Percentiles rank a stretch among this genome's conserved stretches.
phyloP scores from a whole-genome alignment of 2,797 vertebrate genomes.

The Xenopus petersii region DNA sequence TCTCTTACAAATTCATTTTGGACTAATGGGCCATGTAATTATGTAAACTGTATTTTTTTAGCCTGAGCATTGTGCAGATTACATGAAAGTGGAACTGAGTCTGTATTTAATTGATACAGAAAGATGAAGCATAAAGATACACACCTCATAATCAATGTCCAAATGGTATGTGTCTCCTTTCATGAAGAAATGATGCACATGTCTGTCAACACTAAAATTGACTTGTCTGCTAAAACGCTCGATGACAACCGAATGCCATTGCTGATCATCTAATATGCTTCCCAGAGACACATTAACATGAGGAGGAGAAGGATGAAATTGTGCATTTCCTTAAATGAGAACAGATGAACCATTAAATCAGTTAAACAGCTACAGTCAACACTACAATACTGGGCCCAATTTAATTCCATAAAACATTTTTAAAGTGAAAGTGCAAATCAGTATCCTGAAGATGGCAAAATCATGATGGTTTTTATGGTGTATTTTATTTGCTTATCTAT shows the following conservation, averaged over 20 bases:
- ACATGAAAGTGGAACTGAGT: neutral
- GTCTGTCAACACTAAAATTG: constrained; percentile 89
- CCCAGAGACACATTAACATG: constrained; percentile 72
- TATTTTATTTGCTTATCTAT: too few relatives aligned
- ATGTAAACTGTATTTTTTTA: neutral
- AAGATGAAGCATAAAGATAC: constrained; percentile 55
- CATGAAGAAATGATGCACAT: constrained; percentile 71
- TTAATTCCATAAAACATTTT: constrained; percentile 13
- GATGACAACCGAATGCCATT: constrained; percentile 84
- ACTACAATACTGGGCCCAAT: constrained; percentile 23
- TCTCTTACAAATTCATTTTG: neutral
- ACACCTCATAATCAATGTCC: constrained; percentile 83
- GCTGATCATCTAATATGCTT: constrained; percentile 88
- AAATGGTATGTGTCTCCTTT: constrained; percentile 74
- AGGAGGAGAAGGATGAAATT: constrained; percentile 57
- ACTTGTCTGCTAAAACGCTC: constrained; percentile 75
- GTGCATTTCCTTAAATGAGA: constrained; percentile 61
- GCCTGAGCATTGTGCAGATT: constrained; percentile 1
- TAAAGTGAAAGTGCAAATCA: too few relatives aligned
- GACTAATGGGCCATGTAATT: neutral
- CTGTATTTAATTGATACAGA: neutral
- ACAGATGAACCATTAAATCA: constrained; percentile 49
- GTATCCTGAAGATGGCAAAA: too few relatives aligned
- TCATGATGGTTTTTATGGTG: too few relatives aligned
- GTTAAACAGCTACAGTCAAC: constrained; percentile 32